These are phyloP conservation scores for Conus canariensis DNA, from an alignment of 2,888 invertebrate genomes.

Conservation along the genomic window DNA sequence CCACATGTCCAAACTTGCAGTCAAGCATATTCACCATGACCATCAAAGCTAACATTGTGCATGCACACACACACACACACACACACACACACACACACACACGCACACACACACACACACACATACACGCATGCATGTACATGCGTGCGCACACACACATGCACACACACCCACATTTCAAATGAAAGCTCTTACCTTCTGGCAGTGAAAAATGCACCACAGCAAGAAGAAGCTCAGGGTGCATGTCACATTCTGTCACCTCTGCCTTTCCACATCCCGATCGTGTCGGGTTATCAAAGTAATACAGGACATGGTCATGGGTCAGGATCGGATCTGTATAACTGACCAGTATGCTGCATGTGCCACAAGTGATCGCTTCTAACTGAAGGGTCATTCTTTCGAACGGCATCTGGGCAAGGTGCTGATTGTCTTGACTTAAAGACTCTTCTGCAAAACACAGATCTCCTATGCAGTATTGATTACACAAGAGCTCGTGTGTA, in stretches of 20 bases:
- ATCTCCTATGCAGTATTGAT: too few relatives aligned
- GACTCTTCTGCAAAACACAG: not conserved
- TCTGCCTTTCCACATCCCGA: not conserved
- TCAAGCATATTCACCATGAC: too few relatives aligned
- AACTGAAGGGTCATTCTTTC: not conserved
- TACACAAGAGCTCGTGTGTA: too few relatives aligned
- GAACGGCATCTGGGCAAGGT: not conserved
- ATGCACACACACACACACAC: too few relatives aligned
- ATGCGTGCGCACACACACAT: slow-evolving; percentile 1
- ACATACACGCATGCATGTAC: not conserved
- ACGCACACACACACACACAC: not conserved
- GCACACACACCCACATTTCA: not conserved
- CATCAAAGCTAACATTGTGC: too few relatives aligned
- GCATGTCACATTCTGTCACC: not conserved
- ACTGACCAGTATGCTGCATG: slow-evolving; percentile 1
- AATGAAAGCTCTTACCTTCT: not conserved
- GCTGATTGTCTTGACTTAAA: not conserved
- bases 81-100: too few relatives aligned
- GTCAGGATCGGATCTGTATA: not conserved
- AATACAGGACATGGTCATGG: not conserved
- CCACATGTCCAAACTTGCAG: too few relatives aligned
- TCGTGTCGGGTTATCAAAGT: not conserved
- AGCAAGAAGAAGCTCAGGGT: not conserved
- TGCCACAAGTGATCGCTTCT: not conserved
- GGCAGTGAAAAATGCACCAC: slow-evolving; percentile 7